phyloP scores from a whole-genome alignment of 2,797 vertebrate species.

The Tamandua tetradactyla region DNA sequence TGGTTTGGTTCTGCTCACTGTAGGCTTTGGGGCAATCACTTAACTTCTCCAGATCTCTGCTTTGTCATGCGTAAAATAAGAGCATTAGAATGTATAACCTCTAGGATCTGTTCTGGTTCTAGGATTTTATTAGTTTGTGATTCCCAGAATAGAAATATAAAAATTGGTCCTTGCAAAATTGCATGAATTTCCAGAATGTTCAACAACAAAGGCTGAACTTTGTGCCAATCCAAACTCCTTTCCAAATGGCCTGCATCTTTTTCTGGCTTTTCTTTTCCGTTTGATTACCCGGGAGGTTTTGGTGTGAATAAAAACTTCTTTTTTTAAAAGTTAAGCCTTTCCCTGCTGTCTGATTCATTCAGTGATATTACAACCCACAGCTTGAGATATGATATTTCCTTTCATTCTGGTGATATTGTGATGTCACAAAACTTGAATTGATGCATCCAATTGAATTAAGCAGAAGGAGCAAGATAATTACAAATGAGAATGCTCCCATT shows the following conservation, averaged over 20 bases:
- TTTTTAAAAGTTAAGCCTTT: conserved; percentile 57
- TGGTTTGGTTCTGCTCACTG: neutral
- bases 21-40: neutral
- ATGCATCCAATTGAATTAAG: conserved; percentile 67
- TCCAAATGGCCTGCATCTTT: neutral
- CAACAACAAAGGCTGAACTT: conserved; percentile 1
- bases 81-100: neutral
- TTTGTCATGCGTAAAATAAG: neutral
- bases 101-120: conserved; percentile 5
- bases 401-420: conserved; percentile 73
- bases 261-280: conserved; percentile 53
- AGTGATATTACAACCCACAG: conserved; percentile 50
- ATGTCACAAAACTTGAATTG: conserved; percentile 67
- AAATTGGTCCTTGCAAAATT: conserved; percentile 22
- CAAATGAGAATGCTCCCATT: conserved; percentile 39
- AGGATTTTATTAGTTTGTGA: conserved; percentile 33
- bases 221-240: conserved; percentile 8
- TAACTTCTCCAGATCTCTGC: neutral
- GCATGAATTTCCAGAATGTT: neutral
- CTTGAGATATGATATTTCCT: conserved; percentile 68
- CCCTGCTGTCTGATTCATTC: conserved; percentile 69
- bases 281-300: conserved; percentile 26
- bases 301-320: conserved; percentile 60
- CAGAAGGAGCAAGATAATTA: conserved; percentile 65
- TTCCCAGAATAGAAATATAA: conserved; percentile 35